A percentile compares a stretch with the other conserved stretches of the same genome.
Evolutionary conservation across 1,140 invertebrate genomes (phyloP).

Genomic region (Drosophila repleta): DNA sequence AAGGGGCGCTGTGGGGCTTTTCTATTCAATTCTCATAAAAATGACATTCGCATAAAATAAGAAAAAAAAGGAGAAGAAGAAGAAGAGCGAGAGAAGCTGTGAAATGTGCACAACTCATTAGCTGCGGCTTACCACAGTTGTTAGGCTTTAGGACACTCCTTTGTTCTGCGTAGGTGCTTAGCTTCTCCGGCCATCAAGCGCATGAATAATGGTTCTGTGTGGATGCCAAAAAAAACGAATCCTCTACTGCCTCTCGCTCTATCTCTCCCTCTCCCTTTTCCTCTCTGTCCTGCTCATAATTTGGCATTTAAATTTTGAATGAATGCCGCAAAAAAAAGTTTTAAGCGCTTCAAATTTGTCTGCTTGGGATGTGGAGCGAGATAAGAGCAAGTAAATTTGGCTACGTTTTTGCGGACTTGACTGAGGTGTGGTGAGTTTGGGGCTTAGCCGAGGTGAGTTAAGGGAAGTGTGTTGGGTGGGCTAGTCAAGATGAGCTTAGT

Average conservation of each 20-base stretch:
- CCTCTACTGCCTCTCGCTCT: background rate
- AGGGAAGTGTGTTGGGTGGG: too few relatives aligned
- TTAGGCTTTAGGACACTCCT: conserved; percentile 8
- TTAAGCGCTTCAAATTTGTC: background rate
- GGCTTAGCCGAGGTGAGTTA: background rate
- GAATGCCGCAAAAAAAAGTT: background rate
- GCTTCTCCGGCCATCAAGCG: background rate
- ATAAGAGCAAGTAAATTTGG: background rate
- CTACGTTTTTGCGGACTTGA: background rate
- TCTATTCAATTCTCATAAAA: conserved; percentile 25
- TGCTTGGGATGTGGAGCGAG: background rate
- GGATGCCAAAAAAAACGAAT: too few relatives aligned
- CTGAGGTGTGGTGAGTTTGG: background rate
- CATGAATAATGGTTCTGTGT: conserved; percentile 4
- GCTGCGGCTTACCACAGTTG: conserved; percentile 33
- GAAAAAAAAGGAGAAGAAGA: background rate
- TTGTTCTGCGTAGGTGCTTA: conserved; percentile 6
- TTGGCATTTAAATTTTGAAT: background rate
- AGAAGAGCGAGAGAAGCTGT: background rate
- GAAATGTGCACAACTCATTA: conserved; percentile 61
- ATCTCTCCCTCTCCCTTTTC: too few relatives aligned
- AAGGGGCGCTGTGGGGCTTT: conserved; percentile 21
- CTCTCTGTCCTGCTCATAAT: background rate
- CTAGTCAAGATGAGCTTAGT: background rate
- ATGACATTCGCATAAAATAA: conserved; percentile 31